phyloP scores from a whole-genome alignment of 2,113 vertebrate species.

The Anas platyrhynchos region DNA sequence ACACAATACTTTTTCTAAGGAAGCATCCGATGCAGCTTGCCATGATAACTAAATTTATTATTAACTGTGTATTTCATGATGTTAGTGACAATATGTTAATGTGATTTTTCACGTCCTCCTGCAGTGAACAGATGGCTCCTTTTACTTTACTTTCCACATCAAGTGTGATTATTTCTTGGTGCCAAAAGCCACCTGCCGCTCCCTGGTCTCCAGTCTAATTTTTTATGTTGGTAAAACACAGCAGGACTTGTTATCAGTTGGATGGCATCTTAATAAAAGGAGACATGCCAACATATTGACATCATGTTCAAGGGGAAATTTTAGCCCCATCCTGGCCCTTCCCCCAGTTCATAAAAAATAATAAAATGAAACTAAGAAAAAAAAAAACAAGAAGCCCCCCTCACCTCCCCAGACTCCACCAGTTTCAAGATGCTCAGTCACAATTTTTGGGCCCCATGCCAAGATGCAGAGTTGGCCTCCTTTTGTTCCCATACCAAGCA shows the following conservation, averaged over 20 bases:
- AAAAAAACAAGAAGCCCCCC: not conserved
- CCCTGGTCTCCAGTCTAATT: slow-evolving; percentile 97
- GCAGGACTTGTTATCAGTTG: slow-evolving; percentile 99
- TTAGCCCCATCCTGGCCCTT: slow-evolving; percentile 74
- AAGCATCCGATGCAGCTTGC: slow-evolving; percentile 85
- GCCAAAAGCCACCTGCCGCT: slow-evolving; percentile 99
- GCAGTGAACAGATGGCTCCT: slow-evolving; percentile 99
- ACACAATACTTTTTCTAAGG: slow-evolving; percentile 80
- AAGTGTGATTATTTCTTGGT: slow-evolving; percentile 99
- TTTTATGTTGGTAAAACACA: slow-evolving; percentile 99
- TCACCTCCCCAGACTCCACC: slow-evolving; percentile 21
- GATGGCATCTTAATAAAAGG: slow-evolving; percentile 99
- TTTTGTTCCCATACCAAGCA: slow-evolving; percentile 85
- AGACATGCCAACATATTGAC: slow-evolving; percentile 99
- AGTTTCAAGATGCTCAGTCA: slow-evolving; percentile 76
- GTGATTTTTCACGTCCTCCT: slow-evolving; percentile 93
- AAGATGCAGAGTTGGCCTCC: slow-evolving; percentile 83
- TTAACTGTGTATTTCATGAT: slow-evolving; percentile 99
- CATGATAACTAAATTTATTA: slow-evolving; percentile 96
- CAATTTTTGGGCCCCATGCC: slow-evolving; percentile 82
- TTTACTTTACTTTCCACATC: slow-evolving; percentile 99
- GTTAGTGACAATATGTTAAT: slow-evolving; percentile 99
- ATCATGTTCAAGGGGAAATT: slow-evolving; percentile 97
- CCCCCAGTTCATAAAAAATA: slow-evolving; percentile 28
- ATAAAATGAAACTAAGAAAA: not conserved